These are phyloP conservation scores for Zoanthus gigantus DNA, from an alignment of 92 coral and sea anemone species.

Conservation along the genomic window DNA sequence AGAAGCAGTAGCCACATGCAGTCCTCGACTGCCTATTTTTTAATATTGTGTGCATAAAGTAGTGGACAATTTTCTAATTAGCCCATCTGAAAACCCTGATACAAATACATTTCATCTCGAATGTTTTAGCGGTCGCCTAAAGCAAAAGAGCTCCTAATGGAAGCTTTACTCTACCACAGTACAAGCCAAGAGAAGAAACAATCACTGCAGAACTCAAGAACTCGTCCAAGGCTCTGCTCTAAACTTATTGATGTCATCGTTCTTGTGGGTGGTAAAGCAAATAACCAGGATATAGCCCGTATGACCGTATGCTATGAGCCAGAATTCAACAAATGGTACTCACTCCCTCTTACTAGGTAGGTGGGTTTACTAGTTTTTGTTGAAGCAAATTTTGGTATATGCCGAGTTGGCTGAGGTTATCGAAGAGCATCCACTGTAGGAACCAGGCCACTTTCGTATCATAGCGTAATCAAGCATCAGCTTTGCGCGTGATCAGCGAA, in stretches of 20 bases:
- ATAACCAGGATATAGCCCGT: constrained; percentile 66
- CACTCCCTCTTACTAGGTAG: constrained; percentile 73
- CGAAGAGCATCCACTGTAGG: too few relatives aligned
- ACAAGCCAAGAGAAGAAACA: constrained; percentile 45
- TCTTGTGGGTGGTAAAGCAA: constrained; percentile 79
- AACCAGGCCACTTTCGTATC: too few relatives aligned
- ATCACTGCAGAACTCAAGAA: constrained; percentile 70
- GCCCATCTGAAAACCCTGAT: not conserved
- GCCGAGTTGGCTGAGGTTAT: too few relatives aligned
- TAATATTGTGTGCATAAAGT: too few relatives aligned
- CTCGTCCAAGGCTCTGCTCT: constrained; percentile 75
- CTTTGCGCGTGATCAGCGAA: too few relatives aligned
- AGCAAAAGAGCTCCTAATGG: constrained; percentile 83
- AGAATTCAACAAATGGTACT: constrained; percentile 66
- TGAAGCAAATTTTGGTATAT: too few relatives aligned
- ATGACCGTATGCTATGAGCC: constrained; percentile 82
- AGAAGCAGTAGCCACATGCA: too few relatives aligned
- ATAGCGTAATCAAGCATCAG: too few relatives aligned
- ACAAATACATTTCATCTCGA: not conserved
- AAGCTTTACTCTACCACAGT: constrained; percentile 74
- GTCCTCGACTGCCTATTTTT: too few relatives aligned
- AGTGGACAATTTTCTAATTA: too few relatives aligned
- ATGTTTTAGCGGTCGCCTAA: constrained; percentile 75
- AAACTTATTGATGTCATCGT: constrained; percentile 79
- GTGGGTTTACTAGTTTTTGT: constrained; percentile 7